Conservation (phyloP, 1,140 invertebrate species). For the Nebria ingens region DNA sequence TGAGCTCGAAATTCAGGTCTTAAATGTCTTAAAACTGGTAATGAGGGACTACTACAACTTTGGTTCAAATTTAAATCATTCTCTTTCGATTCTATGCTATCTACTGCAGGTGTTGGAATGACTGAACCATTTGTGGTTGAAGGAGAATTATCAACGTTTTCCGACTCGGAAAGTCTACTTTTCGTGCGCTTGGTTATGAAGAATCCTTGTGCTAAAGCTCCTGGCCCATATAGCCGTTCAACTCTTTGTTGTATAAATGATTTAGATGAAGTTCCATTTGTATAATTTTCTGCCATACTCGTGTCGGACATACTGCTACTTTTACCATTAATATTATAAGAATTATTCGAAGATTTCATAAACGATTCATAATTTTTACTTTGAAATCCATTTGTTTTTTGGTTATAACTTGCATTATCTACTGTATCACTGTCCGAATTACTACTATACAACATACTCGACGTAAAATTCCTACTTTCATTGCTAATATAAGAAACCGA, state of each 20-base stretch:
- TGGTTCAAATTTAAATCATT: slow-evolving; percentile 21
- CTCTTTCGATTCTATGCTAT: background rate
- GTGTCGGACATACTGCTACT: slow-evolving; percentile 31
- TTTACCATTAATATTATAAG: slow-evolving; percentile 26
- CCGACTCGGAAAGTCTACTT: slow-evolving; percentile 23
- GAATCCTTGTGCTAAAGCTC: slow-evolving; percentile 71
- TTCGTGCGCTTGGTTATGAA: slow-evolving; percentile 51
- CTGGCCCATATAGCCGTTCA: slow-evolving; percentile 75
- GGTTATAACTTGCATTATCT: background rate
- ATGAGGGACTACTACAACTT: slow-evolving; percentile 33
- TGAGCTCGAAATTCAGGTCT: slow-evolving; percentile 76
- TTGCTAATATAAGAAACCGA: background rate
- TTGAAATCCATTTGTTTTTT: background rate
- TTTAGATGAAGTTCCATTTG: slow-evolving; percentile 42
- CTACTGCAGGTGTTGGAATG: background rate
- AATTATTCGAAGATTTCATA: slow-evolving; percentile 13
- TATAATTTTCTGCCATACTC: slow-evolving; percentile 21
- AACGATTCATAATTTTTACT: background rate
- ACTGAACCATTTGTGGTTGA: background rate
- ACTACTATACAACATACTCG: background rate
- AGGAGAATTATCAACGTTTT: slow-evolving; percentile 1
- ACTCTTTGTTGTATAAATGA: slow-evolving; percentile 83
- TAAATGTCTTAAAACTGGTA: slow-evolving; percentile 69
- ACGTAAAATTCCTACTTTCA: background rate
- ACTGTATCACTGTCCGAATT: background rate